Evolutionary conservation across 2,888 invertebrate species (phyloP).

Genomic region (Tanaodytes sp.): DNA sequence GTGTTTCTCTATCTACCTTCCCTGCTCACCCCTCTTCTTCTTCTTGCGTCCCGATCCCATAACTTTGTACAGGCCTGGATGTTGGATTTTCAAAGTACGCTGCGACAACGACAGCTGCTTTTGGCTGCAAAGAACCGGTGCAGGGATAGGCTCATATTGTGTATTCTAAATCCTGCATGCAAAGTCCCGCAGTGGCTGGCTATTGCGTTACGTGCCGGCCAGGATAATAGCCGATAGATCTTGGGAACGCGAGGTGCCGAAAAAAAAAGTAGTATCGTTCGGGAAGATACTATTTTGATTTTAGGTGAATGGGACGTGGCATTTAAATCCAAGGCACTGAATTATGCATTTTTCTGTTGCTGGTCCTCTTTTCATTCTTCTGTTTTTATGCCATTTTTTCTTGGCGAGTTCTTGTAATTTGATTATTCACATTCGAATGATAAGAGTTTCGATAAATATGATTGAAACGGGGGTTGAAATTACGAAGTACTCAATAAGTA

Average conservation of each 20-base stretch:
- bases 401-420: too few relatives aligned
- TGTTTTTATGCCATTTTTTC: too few relatives aligned
- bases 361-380: too few relatives aligned
- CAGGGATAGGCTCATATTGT: slow-evolving; percentile 68
- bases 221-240: slow-evolving; percentile 46
- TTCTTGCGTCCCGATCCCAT: slow-evolving; percentile 31
- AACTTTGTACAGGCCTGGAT: slow-evolving; percentile 39
- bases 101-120: slow-evolving; percentile 62
- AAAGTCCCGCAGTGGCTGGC: slow-evolving; percentile 40
- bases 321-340: too few relatives aligned
- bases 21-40: slow-evolving; percentile 22
- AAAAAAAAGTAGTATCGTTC: slow-evolving; percentile 41
- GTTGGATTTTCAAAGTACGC: slow-evolving; percentile 60
- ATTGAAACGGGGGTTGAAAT: not conserved
- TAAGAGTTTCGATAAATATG: too few relatives aligned
- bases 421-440: too few relatives aligned
- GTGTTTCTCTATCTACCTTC: too few relatives aligned
- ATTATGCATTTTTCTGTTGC: too few relatives aligned
- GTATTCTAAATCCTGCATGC: slow-evolving; percentile 55
- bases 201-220: slow-evolving; percentile 36
- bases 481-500: too few relatives aligned
- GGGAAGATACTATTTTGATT: slow-evolving; percentile 29
- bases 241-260: slow-evolving; percentile 44
- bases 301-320: slow-evolving; percentile 21
- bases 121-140: slow-evolving; percentile 66